Evolutionary conservation across 2,888 invertebrate species (phyloP), one percentile per base, ranked within the genome.

Genomic region (Slavum lentiscoides): DNA sequence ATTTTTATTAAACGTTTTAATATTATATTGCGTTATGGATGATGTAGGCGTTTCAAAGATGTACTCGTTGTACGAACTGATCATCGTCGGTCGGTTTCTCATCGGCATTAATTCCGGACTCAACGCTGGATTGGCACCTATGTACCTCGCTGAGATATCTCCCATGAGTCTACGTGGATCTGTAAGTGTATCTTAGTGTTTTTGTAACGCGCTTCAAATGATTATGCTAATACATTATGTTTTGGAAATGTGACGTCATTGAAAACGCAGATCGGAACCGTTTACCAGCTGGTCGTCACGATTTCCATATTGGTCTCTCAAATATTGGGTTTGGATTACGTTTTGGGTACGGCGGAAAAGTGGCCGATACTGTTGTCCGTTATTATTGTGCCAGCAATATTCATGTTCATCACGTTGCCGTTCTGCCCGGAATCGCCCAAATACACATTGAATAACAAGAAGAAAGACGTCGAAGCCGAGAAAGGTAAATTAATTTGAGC

Each of bases 391-490:
- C 95, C 96, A 1, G 94, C 96, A 85, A 91, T 96, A 85, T 89
- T 97, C 85, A 97, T 98, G 89, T 90, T 97, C 86, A 88, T 96
- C 85, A 90, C 96, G 86, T 90, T 98, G 87, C 97, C 97, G 83
- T 92, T 97, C 85, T 97, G 97, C 88, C 97, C 97, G 66, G 97
- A 98, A 88, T 96, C 96, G 85, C 98, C 97, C 74, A 90, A 96
- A 86, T 97, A 96, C 89, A 90, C 98, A 88, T 92, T 97, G 86
- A 95, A 97, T 86, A 95, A 95, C 83, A 93, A 94, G 86, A 94
- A 96, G 86, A 93, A 96, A 92, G 96, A 97, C 86, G 94, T 95
- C 85, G 95, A 96, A 86, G 96, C 97, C 70, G 85, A 0, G 85
- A 87, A 0, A 87, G 89, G n/a, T 95, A 62, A 0, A 19, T 55